Percentiles rank a stretch among this genome's conserved stretches.
phyloP scores from a whole-genome alignment of 2,888 invertebrate genomes.

The Halictus ligatus region DNA sequence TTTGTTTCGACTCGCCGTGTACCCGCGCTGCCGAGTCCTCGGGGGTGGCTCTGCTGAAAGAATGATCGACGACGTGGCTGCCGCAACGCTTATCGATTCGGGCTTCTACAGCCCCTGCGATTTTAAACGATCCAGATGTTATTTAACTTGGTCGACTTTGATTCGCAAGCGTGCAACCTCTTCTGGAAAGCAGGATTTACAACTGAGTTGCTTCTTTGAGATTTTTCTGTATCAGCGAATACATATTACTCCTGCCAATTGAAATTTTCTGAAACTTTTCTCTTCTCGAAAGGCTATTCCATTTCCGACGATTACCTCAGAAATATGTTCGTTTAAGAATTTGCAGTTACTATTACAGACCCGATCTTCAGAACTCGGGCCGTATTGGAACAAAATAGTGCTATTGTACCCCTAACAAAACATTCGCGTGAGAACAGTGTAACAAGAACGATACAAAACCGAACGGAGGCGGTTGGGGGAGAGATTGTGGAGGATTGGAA shows the following conservation, averaged over 20 bases:
- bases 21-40: not conserved
- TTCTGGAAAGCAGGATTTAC: no score
- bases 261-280: no score
- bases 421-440: not conserved
- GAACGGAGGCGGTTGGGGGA: not conserved
- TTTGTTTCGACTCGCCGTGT: slow-evolving; percentile 47
- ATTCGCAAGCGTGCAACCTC: no score
- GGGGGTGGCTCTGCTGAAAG: slow-evolving; percentile 10
- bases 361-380: not conserved
- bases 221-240: no score
- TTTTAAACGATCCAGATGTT: not conserved
- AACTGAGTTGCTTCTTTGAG: no score
- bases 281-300: no score
- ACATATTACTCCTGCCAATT: no score
- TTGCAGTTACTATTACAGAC: not conserved
- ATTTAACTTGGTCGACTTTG: not conserved
- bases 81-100: slow-evolving; percentile 2
- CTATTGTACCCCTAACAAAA: not conserved
- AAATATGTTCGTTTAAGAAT: no score
- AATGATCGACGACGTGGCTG: slow-evolving; percentile 10
- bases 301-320: no score
- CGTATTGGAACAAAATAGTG: not conserved
- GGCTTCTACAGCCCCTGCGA: not conserved
- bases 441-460: not conserved
- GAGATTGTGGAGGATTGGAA: not conserved